Conservation (phyloP, 2,113 vertebrate genomes). For the Halichoeres trimaculatus region DNA sequence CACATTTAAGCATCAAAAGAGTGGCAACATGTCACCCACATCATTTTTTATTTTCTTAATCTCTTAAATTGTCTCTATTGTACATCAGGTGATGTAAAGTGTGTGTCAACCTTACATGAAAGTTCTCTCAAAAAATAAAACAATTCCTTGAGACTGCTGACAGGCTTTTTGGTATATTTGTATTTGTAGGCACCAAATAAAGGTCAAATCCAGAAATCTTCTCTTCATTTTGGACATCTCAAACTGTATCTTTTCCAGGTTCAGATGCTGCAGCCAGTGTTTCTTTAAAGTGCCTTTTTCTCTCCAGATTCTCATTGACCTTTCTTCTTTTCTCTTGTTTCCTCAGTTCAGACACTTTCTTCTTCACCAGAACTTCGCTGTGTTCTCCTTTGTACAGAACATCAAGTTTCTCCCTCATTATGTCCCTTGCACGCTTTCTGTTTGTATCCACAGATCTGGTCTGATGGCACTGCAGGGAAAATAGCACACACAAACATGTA, state of each 20-base stretch:
- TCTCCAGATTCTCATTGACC: conserved; percentile 89
- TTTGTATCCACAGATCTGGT: conserved; percentile 93
- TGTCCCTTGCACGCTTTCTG: conserved; percentile 89
- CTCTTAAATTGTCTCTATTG: too few relatives aligned
- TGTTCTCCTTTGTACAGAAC: conserved; percentile 87
- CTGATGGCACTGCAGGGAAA: conserved; percentile 90
- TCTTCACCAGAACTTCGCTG: conserved; percentile 85
- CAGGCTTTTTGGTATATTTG: conserved; percentile 4
- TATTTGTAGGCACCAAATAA: neutral
- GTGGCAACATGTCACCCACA: too few relatives aligned
- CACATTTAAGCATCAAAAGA: too few relatives aligned
- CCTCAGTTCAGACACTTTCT: conserved; percentile 81
- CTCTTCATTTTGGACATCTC: conserved; percentile 21
- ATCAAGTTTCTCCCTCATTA: conserved; percentile 92
- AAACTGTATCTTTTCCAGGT: conserved; percentile 53
- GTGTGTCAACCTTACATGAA: neutral
- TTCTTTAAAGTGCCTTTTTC: conserved; percentile 88
- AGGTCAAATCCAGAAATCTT: neutral
- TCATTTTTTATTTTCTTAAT: neutral
- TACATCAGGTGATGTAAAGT: too few relatives aligned
- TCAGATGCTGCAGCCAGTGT: conserved; percentile 61
- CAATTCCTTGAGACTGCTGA: neutral
- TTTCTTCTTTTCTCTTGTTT: conserved; percentile 89
- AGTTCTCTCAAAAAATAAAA: neutral
- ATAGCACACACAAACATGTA: neutral